Evolutionary conservation across 2,888 invertebrate species (phyloP), one percentile per base, ranked within the genome.

Genomic region (Pheosia tremula): DNA sequence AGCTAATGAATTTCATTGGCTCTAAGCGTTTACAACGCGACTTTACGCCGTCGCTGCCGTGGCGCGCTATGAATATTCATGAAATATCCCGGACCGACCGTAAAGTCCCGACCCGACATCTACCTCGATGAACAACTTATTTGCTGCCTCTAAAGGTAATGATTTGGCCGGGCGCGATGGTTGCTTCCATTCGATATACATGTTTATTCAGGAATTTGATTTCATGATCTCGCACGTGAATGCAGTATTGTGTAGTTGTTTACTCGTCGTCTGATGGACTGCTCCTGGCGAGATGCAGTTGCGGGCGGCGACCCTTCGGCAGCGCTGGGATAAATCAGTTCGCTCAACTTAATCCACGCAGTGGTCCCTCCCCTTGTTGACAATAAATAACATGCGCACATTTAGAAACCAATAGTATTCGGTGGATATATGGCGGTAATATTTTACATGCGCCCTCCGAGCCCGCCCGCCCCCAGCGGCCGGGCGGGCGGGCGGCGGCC

Each of bases 371-470:
- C 55, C 43, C 54, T 24, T 60, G 59, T 60, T 54, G 58, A 61
- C 66, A 67, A 74, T 74, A 75, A 77, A 78, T 69, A 74, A 72
- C 71, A 54, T 61, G 59, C 66, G 62, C 61, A 70, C 70, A 64
- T 65, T 69, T 66, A 65, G 65, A 68, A 67, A 70, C 55, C 70
- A 62, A 69, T 69, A 67, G 70, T 63, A 71, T 65, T 68, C 74
- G 67, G 64, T 68, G 67, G 63, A 70, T 62, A 63, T 56, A 64
- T 56, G 39, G 56, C 56, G 58, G 58, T 55, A 55, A 69, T 69
- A 67, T 63, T 52, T 57, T 39, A 65, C 56, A 49, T 55, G 64
- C 53, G 60, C 50, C 41, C 41, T 57, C 57, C 39, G n/a, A 50
- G 58, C 53, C 56, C 45, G 9, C 9, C 6, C 41, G 56, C 13